Base-by-base conservation (phyloP, 2,888 invertebrate species). In the Sepioteuthis lessoniana region DNA sequence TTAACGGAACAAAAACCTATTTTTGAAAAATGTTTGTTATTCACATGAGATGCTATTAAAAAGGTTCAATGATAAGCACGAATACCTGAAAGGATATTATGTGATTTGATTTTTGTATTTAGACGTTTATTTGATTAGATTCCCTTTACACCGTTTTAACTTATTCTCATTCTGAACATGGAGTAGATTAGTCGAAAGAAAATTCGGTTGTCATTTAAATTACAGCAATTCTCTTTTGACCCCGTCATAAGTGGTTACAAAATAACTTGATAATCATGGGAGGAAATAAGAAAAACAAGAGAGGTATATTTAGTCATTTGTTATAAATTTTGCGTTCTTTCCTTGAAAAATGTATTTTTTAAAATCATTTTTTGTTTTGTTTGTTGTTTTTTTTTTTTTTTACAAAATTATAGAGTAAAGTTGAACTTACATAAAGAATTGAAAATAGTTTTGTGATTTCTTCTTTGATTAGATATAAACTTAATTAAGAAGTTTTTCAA, bases 211-310 rank as follows among this genome's bases (percentile, higher is more conserved):
- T 76, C 13, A n/a, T 76, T 16, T 35, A 76, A 76, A 76, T 35
- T 76, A 13, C 76, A 76, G n/a, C 19, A 76, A 76, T 35, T n/a
- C n/a, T n/a, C 76, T 16, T 13, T n/a, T n/a, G n/a, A n/a, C 13
- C 0, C 21, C 55, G 4, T 25, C 25, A 2, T 55, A 21, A n/a
- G 55, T 35, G 10, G 76, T 76, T 76, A 35, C n/a, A n/a, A 76
- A n/a, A n/a, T n/a, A 10, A 35, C 35, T 35, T 13, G n/a, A 4
- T 76, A n/a, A 94, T n/a, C 1, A 95, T 95, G 95, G 95, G 95
- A 38, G 95, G 95, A n/a, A 95, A 95, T 46, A 96, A 95, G 94
- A 94, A 95, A 91, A 95, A 95, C 93, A 95, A 95, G 94, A 95
- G 94, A 93, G 95, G 95, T 90, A 95, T 95, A 95, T 95, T 95